Evolutionary conservation across 2,797 vertebrate genomes (phyloP).

Genomic region (Pitangus sulphuratus): DNA sequence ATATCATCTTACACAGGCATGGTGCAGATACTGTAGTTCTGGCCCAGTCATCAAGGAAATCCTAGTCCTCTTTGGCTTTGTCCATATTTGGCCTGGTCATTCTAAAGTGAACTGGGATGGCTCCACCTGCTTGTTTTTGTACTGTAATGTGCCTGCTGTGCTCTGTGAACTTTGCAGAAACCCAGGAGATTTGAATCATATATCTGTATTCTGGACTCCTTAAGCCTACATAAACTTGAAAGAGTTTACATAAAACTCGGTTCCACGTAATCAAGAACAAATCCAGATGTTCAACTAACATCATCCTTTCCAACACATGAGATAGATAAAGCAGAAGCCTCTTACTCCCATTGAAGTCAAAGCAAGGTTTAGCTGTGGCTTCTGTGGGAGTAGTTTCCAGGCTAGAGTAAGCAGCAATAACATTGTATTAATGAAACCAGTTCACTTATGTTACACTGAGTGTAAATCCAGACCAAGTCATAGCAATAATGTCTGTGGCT

Average conservation of each 20-base stretch:
- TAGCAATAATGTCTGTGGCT: not conserved
- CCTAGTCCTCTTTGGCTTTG: not conserved
- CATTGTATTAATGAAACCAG: not conserved
- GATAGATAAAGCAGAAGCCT: not conserved
- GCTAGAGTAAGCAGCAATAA: not conserved
- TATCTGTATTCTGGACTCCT: not conserved
- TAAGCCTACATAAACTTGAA: not conserved
- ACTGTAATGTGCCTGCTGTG: not conserved
- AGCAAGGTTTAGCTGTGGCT: not conserved
- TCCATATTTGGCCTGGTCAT: not conserved
- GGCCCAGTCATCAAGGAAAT: not conserved
- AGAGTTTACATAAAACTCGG: not conserved
- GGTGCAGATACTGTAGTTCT: not conserved
- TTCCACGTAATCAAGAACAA: not conserved
- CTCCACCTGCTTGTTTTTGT: not conserved
- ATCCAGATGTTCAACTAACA: not conserved
- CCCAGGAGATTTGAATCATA: not conserved
- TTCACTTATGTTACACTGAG: not conserved
- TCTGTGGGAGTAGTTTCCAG: not conserved
- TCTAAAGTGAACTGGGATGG: not conserved
- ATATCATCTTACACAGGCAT: not conserved
- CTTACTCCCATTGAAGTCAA: not conserved
- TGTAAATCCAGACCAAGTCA: not conserved
- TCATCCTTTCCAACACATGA: not conserved
- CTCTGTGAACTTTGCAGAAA: not conserved